A percentile compares a stretch with the other conserved stretches of the same genome.
Evolutionary conservation across 2,888 invertebrate genomes (phyloP).

Genomic region (Pediacus dermestoides): DNA sequence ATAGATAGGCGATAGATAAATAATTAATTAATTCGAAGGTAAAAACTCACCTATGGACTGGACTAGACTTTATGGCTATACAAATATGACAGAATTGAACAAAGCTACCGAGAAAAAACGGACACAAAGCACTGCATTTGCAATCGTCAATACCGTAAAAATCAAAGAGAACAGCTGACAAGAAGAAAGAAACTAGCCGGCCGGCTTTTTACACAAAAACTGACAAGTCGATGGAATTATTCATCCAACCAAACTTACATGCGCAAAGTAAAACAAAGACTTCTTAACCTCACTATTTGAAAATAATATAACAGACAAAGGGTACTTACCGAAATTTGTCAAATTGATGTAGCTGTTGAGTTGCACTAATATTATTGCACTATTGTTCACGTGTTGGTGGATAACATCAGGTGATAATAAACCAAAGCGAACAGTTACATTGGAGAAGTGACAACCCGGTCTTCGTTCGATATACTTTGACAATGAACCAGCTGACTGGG

Average conservation of each 20-base stretch:
- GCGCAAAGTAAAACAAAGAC: constrained; percentile 38
- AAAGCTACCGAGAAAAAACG: too few species aligned
- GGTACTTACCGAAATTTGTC: constrained; percentile 23
- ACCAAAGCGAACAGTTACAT: constrained; percentile 27
- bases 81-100: too few species aligned
- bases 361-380: constrained; percentile 17
- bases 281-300: constrained; percentile 41
- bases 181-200: constrained; percentile 37
- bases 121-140: too few species aligned
- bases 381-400: constrained; percentile 18
- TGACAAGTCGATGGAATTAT: constrained; percentile 39
- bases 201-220: constrained; percentile 41
- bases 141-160: too few species aligned
- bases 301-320: constrained; percentile 18
- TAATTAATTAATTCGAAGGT: too few species aligned
- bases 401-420: constrained; percentile 23
- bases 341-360: constrained; percentile 10
- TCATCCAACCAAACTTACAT: constrained; percentile 29
- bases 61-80: too few species aligned
- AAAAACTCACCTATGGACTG: too few species aligned
- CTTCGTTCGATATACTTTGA: constrained; percentile 43
- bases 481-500: constrained; percentile 43
- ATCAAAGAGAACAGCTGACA: neutral
- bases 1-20: too few species aligned
- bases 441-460: constrained; percentile 34